These are phyloP conservation scores for Ctenopoma kingsleyae DNA, from an alignment of 2,797 vertebrate genomes.

Conservation along the genomic window DNA sequence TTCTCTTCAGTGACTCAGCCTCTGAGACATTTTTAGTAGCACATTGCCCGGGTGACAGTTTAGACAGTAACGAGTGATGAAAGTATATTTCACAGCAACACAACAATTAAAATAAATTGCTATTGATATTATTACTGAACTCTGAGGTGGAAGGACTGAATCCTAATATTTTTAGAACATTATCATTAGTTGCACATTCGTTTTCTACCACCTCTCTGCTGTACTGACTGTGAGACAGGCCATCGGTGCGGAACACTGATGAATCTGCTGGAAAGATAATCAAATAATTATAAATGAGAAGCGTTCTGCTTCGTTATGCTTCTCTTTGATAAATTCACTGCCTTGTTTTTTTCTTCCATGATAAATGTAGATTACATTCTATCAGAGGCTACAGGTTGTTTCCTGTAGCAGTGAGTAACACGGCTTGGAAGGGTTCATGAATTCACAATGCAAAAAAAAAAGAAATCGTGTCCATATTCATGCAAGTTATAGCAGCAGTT, in stretches of 20 bases:
- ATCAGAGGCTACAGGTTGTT: conserved; percentile 64
- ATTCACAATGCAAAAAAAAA: conserved; percentile 6
- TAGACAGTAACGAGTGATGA: conserved; percentile 21
- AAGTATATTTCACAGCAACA: conserved; percentile 19
- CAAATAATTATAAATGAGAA: conserved; percentile 72
- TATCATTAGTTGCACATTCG: conserved; percentile 40
- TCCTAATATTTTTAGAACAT: conserved; percentile 32
- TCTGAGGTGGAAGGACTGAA: conserved; percentile 34
- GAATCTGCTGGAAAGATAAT: conserved; percentile 66
- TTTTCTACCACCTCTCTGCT: conserved; percentile 21
- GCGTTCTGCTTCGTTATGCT: conserved; percentile 62
- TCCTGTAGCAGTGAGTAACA: conserved; percentile 67
- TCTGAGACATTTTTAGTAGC: conserved; percentile 42
- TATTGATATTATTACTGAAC: conserved; percentile 27
- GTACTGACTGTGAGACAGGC: conserved; percentile 31
- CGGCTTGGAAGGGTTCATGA: conserved; percentile 11
- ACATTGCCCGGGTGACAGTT: conserved; percentile 25
- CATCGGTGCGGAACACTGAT: conserved; percentile 46
- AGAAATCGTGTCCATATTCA: too few species aligned
- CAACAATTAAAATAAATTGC: conserved; percentile 26
- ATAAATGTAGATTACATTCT: conserved; percentile 66
- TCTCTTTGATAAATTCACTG: conserved; percentile 64
- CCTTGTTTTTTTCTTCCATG: conserved; percentile 49
- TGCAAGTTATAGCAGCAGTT: too few species aligned
- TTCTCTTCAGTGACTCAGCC: conserved; percentile 39